Evolutionary conservation across 2,797 vertebrate genomes (phyloP), one percentile per base, ranked within the genome.

Genomic region (Pantherophis vulpinus): DNA sequence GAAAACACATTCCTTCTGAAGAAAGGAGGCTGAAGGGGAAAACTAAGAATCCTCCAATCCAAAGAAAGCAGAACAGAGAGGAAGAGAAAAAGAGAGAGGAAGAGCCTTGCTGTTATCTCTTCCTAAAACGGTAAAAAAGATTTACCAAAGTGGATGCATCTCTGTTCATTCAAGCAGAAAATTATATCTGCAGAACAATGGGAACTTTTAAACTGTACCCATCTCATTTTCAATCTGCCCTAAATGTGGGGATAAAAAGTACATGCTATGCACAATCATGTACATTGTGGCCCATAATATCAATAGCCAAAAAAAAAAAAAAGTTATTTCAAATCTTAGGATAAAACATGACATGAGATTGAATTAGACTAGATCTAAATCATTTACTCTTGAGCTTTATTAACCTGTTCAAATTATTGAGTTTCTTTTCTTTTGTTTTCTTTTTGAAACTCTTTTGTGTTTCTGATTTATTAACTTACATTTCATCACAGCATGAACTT

Each of bases 401-500:
- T 94, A 91, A 83, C 20, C 74, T 25, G 74, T 47, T 83, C 37
- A 83, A 83, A 83, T 47, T 47, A 47, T 83, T 12, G 37, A 83
- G 74, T 47, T 47, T 47, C 10, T 25, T 12, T 11, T 25, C 8
- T 6, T 11, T 37, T 37, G 37, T 37, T 37, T 25, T 9, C 0
- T 12, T 4, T 42, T 42, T 47, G 20, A 83, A 25, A 83, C 37
- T 11, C 74, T 42, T 47, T 83, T 20, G 10, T 5, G 37, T 79
- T 79, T 42, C 32, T 79, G 74, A 1, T 37, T 93, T 97, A 98
- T 60, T 92, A 97, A 98, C 98, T 98, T 97, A 98, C 98, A 98
- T 96, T 98, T 98, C 97, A 98, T 98, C 89, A 98, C 95, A 86
- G 97, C 98, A 94, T 98, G 98, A 47, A 99, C 96, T 96, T 98